Evolutionary conservation across 1,140 invertebrate genomes (phyloP).

Genomic region (Aphidius gifuensis): DNA sequence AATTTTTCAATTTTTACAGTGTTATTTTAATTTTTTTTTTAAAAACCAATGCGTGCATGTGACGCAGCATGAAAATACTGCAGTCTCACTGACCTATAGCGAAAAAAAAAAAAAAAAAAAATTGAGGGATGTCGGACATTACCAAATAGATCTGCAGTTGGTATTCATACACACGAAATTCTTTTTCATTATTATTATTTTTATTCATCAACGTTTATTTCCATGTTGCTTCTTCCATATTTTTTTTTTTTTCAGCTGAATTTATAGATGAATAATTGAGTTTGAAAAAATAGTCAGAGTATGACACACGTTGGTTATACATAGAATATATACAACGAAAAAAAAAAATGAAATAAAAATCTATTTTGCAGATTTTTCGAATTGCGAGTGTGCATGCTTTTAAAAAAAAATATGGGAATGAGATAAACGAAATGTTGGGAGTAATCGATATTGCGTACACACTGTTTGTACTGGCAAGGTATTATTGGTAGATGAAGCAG

Average conservation of each 20-base stretch:
- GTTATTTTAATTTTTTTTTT: slow-evolving; percentile 16
- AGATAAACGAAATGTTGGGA: not conserved
- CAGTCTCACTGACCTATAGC: slow-evolving; percentile 18
- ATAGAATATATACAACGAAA: not conserved
- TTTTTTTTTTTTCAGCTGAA: slow-evolving; percentile 1
- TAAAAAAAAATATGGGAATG: not conserved
- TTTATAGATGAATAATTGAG: slow-evolving; percentile 19
- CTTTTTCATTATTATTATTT: not conserved
- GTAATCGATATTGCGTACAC: slow-evolving; percentile 24
- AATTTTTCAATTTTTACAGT: not conserved
- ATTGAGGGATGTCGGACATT: not conserved
- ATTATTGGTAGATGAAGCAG: slow-evolving; percentile 27
- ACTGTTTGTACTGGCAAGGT: slow-evolving; percentile 27
- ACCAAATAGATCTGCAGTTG: slow-evolving; percentile 3
- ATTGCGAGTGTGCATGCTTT: too few species aligned
- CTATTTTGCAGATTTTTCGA: too few species aligned
- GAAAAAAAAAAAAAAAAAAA: slow-evolving; percentile 7
- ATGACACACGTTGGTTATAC: not conserved
- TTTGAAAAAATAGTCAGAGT: slow-evolving; percentile 16
- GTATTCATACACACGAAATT: slow-evolving; percentile 14
- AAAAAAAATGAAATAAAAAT: not conserved
- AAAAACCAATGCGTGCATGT: not conserved
- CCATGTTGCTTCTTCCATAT: slow-evolving; percentile 3
- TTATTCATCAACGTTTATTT: slow-evolving; percentile 15
- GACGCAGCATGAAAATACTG: not conserved